Evolutionary conservation across 2,888 invertebrate genomes (phyloP), one percentile per base, ranked within the genome.

Genomic region (Leistus spinibarbis): DNA sequence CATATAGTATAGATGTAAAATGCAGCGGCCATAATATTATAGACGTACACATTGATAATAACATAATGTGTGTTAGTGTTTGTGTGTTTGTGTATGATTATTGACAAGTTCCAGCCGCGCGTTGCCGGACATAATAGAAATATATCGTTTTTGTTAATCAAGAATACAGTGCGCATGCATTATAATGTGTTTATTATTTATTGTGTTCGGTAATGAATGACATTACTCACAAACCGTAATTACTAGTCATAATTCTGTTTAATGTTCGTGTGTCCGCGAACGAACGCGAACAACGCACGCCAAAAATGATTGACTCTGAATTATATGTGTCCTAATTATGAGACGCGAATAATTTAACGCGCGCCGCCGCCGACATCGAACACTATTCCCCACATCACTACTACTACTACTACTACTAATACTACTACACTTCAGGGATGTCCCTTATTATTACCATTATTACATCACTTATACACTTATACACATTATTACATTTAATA

Each of bases 161-260:
- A 85, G 85, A 85, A 85, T 85, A 84, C 82, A 79, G 77, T 79
- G 79, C 24, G 69, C 75, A 69, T 69, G 71, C 70, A 71, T 71
- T 81, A 81, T 85, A 85, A 85, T 85, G 84, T 83, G 82, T 85
- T 84, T 84, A 85, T 84, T 85, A 85, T 85, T 85, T 85, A 85
- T 85, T 80, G 80, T 79, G 78, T 80, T 78, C 80, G 80, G 82
- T 85, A 85, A 85, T 85, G 84, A 85, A 85, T 85, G 85, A 83
- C 84, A 85, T 85, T 84, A 84, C 84, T 85, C 85, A 84, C 83
- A 79, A 80, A 72, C 76, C 80, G 83, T 85, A 85, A 85, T 85
- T 85, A 85, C 84, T 71, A 84, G 82, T 85, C 84, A 85, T 85
- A 85, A 85, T 85, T 85, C 82, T 82, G 80, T 82, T 82, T 84